Percentiles rank a stretch among this genome's conserved stretches.
Evolutionary conservation across 2,888 invertebrate species (phyloP).

Genomic region (Odontocerum albicorne): DNA sequence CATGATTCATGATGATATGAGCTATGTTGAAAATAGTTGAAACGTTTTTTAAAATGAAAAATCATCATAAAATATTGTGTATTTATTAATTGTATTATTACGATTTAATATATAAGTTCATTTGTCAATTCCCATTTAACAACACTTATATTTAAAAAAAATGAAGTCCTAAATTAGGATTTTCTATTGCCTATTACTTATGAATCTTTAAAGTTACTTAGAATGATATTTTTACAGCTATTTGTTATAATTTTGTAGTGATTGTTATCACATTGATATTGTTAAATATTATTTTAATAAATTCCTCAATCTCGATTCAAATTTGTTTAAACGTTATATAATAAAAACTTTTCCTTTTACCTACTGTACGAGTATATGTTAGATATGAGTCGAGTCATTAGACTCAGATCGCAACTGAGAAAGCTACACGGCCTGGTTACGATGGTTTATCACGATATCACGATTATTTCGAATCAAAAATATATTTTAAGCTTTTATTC

Average conservation of each 20-base stretch:
- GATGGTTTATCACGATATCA: no score
- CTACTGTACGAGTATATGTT: no score
- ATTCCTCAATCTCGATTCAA: constrained; percentile 24
- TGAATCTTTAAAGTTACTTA: constrained; percentile 10
- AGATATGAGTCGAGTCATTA: no score
- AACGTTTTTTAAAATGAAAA: no score
- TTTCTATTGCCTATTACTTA: constrained; percentile 10
- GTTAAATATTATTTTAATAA: constrained; percentile 30
- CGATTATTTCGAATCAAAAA: no score
- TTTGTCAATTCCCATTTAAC: constrained; percentile 35
- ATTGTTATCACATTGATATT: constrained; percentile 26
- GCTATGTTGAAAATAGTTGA: no score
- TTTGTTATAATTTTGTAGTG: constrained; percentile 29
- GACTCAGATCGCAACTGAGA: background rate
- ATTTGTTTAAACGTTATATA: no score
- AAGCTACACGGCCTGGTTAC: no score
- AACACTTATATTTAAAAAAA: constrained; percentile 23
- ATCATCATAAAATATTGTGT: background rate
- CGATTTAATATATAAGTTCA: constrained; percentile 31
- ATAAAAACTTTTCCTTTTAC: no score
- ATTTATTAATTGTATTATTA: constrained; percentile 9
- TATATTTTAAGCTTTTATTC: no score
- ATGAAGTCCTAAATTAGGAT: constrained; percentile 17
- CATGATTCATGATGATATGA: no score
- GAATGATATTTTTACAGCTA: constrained; percentile 32